Conservation (phyloP, 2,888 invertebrate species). For the Calameuta pallipes region DNA sequence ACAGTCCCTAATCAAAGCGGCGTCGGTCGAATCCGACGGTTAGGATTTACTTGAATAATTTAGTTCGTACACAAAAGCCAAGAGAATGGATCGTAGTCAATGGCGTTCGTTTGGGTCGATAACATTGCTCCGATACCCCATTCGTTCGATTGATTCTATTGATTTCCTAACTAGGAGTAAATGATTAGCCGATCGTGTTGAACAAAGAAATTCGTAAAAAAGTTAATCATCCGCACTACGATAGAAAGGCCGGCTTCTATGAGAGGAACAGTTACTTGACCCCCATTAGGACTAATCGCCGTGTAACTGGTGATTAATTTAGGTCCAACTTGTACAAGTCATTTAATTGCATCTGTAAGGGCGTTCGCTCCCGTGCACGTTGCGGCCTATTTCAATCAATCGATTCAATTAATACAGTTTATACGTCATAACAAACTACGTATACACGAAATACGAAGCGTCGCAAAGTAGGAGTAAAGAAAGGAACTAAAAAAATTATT, state of each 20-base stretch:
- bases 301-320: slow-evolving; percentile 53
- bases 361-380: slow-evolving; percentile 36
- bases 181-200: not conserved
- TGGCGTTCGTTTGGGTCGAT: not conserved
- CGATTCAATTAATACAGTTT: slow-evolving; percentile 13
- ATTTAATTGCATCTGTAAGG: slow-evolving; percentile 32
- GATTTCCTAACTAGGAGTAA: too few species aligned
- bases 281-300: slow-evolving; percentile 46
- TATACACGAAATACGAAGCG: not conserved
- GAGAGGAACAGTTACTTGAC: slow-evolving; percentile 37
- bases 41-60: not conserved
- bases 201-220: not conserved
- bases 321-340: slow-evolving; percentile 31
- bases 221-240: not conserved
- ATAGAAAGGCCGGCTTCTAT: not conserved
- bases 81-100: not conserved
- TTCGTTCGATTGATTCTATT: not conserved
- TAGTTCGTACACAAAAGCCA: not conserved
- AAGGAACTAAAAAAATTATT: not conserved
- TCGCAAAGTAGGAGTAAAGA: not conserved
- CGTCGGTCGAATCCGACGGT: too few species aligned
- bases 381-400: slow-evolving; percentile 35
- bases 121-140: not conserved
- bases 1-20: not conserved
- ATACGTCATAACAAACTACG: not conserved